Percentiles rank a stretch among this genome's conserved stretches.
Conservation (phyloP, 2,113 vertebrate genomes). For the Raphicerus campestris region DNA sequence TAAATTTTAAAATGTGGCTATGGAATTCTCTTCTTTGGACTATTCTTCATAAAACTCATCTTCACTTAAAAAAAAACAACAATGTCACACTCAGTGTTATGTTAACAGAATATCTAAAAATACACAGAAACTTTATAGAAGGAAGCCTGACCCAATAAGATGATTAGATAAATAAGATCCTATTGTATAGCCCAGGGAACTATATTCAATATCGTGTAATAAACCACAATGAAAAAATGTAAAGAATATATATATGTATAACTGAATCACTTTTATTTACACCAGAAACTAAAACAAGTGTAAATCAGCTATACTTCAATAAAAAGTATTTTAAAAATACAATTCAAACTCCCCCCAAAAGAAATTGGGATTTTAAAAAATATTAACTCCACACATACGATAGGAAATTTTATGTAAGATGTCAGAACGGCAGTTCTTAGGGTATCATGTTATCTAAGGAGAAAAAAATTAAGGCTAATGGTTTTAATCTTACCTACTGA, state of each 20-base stretch:
- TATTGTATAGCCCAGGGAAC: background rate
- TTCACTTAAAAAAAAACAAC: background rate
- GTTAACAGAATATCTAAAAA: constrained; percentile 15
- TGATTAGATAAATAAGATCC: background rate
- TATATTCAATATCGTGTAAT: background rate
- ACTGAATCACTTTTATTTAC: background rate
- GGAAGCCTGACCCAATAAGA: background rate
- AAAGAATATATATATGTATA: background rate
- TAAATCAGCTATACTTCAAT: background rate
- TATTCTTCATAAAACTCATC: background rate
- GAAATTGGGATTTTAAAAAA: background rate
- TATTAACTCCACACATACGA: background rate
- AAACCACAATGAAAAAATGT: background rate
- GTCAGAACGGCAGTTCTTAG: background rate
- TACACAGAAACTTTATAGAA: background rate
- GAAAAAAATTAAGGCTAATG: background rate
- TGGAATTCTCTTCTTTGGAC: background rate
- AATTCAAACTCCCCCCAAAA: background rate
- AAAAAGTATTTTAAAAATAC: background rate
- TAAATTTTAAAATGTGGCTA: background rate
- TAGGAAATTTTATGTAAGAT: background rate
- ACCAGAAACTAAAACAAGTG: background rate
- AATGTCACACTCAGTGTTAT: background rate
- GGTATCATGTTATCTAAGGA: background rate
- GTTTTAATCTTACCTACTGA: background rate